Evolutionary conservation across 2,113 vertebrate species (phyloP), one percentile per base, ranked within the genome.

Genomic region (Microtus pennsylvanicus): DNA sequence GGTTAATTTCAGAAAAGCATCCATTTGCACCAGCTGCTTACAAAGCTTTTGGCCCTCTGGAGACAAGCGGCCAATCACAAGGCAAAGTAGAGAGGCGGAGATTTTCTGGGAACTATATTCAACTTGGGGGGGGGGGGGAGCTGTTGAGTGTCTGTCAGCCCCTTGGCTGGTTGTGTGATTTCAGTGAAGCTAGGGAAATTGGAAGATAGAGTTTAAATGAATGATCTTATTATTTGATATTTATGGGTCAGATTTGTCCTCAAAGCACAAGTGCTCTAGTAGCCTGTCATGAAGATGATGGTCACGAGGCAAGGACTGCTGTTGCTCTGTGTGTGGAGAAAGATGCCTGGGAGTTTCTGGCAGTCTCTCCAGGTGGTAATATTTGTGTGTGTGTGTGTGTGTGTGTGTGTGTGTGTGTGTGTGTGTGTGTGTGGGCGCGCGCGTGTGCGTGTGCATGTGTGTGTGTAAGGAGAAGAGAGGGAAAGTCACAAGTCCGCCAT

Each of bases 1-100:
- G 93, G 97, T 97, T 97, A 96, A 96, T 97, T 97, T 97, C 94
- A 97, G 95, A 97, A 96, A 97, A 83, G 96, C 96, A 87, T 95
- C 96, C 96, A 92, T 97, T 97, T 97, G 69, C 90, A 97, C 96
- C 97, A 98, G 95, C 96, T 97, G 97, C 97, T 98, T 96, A 94
- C 93, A 95, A 93, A 92, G 87, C 94, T 76, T 87, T 87, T 5
- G 7, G 95, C 93, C 96, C 97, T 96, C 92, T 58, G 89, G 96
- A 98, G 95, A 97, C 0, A 0, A 67, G 78, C 93, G 92, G 76
- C 96, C 96, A 97, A 96, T 97, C 96, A 89, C 55, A 55, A 70
- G 90, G 75, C 89, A 87, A 58, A 89, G n/a, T 96, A 58, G 89
- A 76, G 89, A 87, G 87, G 22, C 12, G 17, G 83, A 87, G 69